Conservation (phyloP, 92 coral and sea anemone genomes). For the Zoanthus sociatus region DNA sequence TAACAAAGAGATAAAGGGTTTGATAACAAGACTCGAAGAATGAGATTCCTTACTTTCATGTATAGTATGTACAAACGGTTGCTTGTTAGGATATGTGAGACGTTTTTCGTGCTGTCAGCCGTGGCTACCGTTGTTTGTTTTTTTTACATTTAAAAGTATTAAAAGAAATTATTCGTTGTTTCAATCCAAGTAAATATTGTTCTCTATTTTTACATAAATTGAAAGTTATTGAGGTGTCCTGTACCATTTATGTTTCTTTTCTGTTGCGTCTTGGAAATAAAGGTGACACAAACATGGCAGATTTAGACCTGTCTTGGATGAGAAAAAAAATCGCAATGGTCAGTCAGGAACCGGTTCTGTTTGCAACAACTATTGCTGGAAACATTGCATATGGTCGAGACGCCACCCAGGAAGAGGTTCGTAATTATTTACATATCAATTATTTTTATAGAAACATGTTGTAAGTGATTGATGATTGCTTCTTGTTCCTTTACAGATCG, state of each 20-base stretch:
- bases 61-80: too few species aligned
- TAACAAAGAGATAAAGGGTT: too few species aligned
- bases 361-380: conserved; percentile 69
- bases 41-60: too few species aligned
- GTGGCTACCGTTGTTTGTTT: too few species aligned
- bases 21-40: too few species aligned
- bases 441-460: background rate
- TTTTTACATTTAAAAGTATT: too few species aligned
- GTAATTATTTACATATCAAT: background rate
- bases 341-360: conserved; percentile 95
- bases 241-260: background rate
- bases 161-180: too few species aligned
- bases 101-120: too few species aligned
- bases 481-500: conserved; percentile 60
- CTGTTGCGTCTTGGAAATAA: background rate
- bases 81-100: too few species aligned
- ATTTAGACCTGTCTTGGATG: conserved; percentile 81
- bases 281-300: conserved; percentile 70
- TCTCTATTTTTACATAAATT: too few species aligned
- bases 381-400: conserved; percentile 48
- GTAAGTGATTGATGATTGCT: background rate
- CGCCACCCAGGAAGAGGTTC: conserved; percentile 51
- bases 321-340: conserved; percentile 87
- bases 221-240: too few species aligned
- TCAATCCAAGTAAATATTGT: too few species aligned